Evolutionary conservation across 2,797 vertebrate genomes (phyloP).

Genomic region (Thripadectes ignobilis): DNA sequence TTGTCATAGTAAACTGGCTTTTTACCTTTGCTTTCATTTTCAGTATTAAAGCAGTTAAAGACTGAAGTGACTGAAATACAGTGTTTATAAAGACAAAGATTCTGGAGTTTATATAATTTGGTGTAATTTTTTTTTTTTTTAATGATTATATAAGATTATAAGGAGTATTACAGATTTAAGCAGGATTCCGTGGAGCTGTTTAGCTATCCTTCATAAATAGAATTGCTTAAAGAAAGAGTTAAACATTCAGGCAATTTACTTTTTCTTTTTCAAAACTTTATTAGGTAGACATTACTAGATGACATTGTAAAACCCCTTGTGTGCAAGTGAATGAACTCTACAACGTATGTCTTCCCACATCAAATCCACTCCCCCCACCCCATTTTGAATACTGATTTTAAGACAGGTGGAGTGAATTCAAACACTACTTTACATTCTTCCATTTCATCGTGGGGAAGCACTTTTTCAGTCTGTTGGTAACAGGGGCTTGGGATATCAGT

Average conservation of each 20-base stretch:
- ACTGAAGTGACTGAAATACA: background rate
- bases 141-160: background rate
- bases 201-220: background rate
- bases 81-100: background rate
- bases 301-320: constrained; percentile 42
- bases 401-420: constrained; percentile 10
- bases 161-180: background rate
- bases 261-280: constrained; percentile 72
- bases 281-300: constrained; percentile 65
- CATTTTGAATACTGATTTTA: background rate
- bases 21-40: background rate
- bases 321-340: constrained; percentile 48
- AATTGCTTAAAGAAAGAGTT: background rate
- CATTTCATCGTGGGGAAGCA: background rate
- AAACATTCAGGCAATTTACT: constrained; percentile 32
- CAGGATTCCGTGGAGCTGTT: background rate
- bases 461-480: constrained; percentile 16
- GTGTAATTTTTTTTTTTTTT: background rate
- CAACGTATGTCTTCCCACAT: background rate
- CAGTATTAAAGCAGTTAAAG: background rate
- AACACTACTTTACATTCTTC: background rate
- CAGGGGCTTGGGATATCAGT: background rate
- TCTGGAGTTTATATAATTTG: background rate
- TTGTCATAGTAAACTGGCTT: background rate
- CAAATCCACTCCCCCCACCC: background rate